Conservation (phyloP, 2,797 vertebrate genomes). For the Bradypodion pumilum region DNA sequence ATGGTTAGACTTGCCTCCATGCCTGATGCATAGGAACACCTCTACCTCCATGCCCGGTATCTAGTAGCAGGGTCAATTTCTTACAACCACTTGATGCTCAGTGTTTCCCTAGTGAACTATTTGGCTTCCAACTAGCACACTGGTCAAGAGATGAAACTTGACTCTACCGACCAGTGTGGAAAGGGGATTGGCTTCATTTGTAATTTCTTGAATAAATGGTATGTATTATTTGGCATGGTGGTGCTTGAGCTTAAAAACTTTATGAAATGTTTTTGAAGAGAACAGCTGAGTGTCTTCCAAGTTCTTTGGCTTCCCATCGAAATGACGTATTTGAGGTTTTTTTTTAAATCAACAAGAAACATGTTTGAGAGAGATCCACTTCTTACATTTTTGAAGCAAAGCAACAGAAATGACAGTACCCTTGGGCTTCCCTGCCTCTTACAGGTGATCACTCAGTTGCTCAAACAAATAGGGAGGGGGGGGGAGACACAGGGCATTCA, state of each 20-base stretch:
- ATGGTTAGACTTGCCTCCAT: background rate
- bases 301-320: background rate
- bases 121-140: background rate
- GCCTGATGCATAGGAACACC: background rate
- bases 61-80: background rate
- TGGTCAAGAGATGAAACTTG: background rate
- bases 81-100: background rate
- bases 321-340: background rate
- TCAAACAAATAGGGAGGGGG: too few relatives aligned
- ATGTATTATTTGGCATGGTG: background rate
- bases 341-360: background rate
- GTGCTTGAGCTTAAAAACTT: background rate
- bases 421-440: conserved; percentile 5
- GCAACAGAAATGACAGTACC: background rate
- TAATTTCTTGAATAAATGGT: background rate
- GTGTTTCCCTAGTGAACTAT: background rate
- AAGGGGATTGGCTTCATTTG: background rate
- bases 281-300: background rate
- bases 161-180: background rate
- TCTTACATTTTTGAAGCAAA: background rate
- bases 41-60: background rate
- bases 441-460: background rate
- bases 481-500: too few relatives aligned
- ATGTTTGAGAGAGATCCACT: conserved; percentile 6
- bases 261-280: background rate